Percentiles rank a stretch among this genome's conserved stretches.
Conservation (phyloP, 2,113 vertebrate species). For the Cephalopterus ornatus region DNA sequence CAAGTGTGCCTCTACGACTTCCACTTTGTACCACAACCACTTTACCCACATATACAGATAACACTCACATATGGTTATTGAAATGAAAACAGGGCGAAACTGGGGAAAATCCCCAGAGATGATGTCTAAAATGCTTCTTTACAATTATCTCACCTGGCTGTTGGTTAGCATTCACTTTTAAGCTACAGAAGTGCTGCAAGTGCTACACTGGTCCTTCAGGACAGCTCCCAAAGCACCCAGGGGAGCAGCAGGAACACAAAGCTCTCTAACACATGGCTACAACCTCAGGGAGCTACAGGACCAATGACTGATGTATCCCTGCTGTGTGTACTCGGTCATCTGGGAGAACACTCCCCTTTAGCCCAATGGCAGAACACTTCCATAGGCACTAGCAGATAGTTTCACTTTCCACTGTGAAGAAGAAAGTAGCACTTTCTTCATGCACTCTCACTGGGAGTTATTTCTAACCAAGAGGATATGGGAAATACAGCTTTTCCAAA, state of each 20-base stretch:
- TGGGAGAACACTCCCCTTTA: fast-evolving
- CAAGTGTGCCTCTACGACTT: neutral
- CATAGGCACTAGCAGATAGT: neutral
- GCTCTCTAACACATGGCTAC: neutral
- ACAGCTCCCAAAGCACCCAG: neutral
- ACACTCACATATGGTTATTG: neutral
- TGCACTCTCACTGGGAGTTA: neutral
- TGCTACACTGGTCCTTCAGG: neutral
- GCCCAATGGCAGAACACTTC: neutral
- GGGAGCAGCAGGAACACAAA: neutral
- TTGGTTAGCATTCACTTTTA: neutral
- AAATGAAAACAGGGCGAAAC: neutral
- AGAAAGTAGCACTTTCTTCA: neutral
- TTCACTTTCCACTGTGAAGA: neutral
- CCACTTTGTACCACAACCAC: neutral
- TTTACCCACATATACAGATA: neutral
- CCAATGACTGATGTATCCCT: fast-evolving
- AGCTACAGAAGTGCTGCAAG: neutral
- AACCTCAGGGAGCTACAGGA: neutral
- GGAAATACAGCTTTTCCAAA: neutral
- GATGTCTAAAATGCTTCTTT: neutral
- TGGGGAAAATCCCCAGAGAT: fast-evolving
- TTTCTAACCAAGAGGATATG: neutral
- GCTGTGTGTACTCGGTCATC: neutral
- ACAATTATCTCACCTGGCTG: neutral